These are phyloP conservation scores for Orestias chungarensis DNA, from an alignment of 2,797 vertebrate genomes.

Conservation along the genomic window DNA sequence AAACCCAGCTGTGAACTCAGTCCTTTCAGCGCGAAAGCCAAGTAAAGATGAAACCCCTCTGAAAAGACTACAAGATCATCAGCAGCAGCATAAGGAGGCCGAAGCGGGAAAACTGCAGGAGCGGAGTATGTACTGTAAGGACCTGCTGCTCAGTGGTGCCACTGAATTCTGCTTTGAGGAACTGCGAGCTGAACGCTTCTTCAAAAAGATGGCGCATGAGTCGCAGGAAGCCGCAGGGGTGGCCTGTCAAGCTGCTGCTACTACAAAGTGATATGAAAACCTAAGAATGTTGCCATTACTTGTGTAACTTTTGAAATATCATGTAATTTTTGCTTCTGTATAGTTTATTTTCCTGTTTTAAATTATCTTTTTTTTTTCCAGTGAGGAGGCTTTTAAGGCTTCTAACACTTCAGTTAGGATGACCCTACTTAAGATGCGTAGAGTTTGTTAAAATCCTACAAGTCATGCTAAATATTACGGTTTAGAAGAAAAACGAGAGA, in stretches of 20 bases:
- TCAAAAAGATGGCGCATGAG: constrained; percentile 81
- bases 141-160: constrained; percentile 89
- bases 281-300: neutral
- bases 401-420: constrained; percentile 5
- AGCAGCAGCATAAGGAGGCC: constrained; percentile 78
- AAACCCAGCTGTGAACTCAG: constrained; percentile 86
- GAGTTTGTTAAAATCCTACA: constrained; percentile 3
- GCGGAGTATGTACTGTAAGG: constrained; percentile 92
- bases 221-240: constrained; percentile 24
- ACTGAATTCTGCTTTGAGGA: constrained; percentile 95
- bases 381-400: neutral
- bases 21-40: constrained; percentile 88
- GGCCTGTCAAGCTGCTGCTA: neutral
- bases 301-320: constrained; percentile 10
- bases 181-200: constrained; percentile 88
- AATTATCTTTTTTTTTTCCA: constrained; percentile 27
- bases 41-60: constrained; percentile 86
- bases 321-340: constrained; percentile 20
- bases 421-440: neutral
- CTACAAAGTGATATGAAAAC: constrained; percentile 25
- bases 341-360: constrained; percentile 30
- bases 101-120: constrained; percentile 79
- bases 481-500: neutral
- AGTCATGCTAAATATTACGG: neutral
- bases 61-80: constrained; percentile 86